Base-by-base conservation (phyloP, 2,888 invertebrate species). In the Dromius quadrimaculatus region DNA sequence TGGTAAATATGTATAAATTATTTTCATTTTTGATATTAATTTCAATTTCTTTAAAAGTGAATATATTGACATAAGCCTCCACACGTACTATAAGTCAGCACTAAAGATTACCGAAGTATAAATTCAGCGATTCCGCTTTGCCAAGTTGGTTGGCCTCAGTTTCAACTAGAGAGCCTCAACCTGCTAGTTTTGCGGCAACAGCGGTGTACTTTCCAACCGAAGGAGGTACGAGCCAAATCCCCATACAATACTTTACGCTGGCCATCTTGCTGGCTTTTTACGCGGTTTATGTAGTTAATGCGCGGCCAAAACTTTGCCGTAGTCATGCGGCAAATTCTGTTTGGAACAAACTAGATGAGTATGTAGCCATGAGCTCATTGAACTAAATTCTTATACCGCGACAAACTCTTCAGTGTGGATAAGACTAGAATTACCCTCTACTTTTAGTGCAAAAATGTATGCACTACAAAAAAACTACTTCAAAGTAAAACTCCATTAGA, bases 181-280 rank as follows among this genome's bases (percentile, higher is more conserved):
- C 13, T 41, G 41, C 15, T 6, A 2, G 41, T 13, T 41, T 41
- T 8, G 28, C 8, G 28, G 28, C 28, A 41, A 41, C 41, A 11
- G 15, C 13, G 13, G 41, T 11, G 41, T 41, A 38, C 38, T 50
- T 50, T 38, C 22, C 23, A 41, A 41, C 19, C 15, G 22, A 38
- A 23, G 28, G 62, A 47, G 64, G 34, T 63, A 15, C 23, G 63
- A 41, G 32, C 62, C 22, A 59, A 34, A 59, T 68, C 68, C 68
- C 68, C 20, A 34, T 68, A 68, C 59, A 68, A 43, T 59, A 68
- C 68, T 68, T 59, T 59, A 59, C 68, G 57, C 45, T 68, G 68
- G 68, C 68, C 68, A 68, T 59, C 68, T 68, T 68, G 68, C 57
- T 57, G 54, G 59, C 59, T 68, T 68, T 68, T 68, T 59, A 68